Evolutionary conservation across 2,888 invertebrate genomes (phyloP), one percentile per base, ranked within the genome.

Genomic region (Thymelicus sylvestris): DNA sequence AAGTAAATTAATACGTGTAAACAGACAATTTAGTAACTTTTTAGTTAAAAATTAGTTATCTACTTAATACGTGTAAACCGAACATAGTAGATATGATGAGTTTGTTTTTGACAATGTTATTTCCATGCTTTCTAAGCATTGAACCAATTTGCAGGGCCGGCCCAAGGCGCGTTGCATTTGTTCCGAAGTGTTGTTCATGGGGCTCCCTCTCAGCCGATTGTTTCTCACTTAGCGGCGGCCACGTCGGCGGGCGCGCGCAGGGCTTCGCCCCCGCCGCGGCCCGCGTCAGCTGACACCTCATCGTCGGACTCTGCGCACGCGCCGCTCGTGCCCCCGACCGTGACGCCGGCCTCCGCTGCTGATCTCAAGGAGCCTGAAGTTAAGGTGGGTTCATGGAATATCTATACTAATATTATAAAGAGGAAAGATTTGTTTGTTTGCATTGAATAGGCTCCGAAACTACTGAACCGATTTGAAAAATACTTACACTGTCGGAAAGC

Each of bases 251-350:
- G 78, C 5, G 73, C 74, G 38, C 88, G 90, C 0, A 84, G 87
- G 2, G 78, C 88, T n/a, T 91, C 89, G 72, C 94, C 90, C 55
- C 94, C 90, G 75, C 89, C 92, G 72, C 86, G 92, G 73, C 93
- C 90, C 70, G 90, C 94, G 67, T 95, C 94, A 59, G 94, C 94
- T 50, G 95, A 95, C 83, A 95, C 95, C 24, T 94, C 95, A 57
- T 93, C 95, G 72, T 93, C 95, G 73, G 92, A 93, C 87, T 90
- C 92, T 2, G 89, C 93, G 76, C 92, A 92, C 80, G 86, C 94
- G 72, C 91, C 92, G 74, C 86, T 90, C 13, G 86, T 84, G 64
- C 81, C 87, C 19, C 81, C 89, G 13, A 77, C 78, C 39, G 74
- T 85, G 31, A 79, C 83, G 12, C 71, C 77, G 7, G 60, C 74